Conservation (phyloP, 2,797 vertebrate genomes). For the Ctenosaura bakeri region DNA sequence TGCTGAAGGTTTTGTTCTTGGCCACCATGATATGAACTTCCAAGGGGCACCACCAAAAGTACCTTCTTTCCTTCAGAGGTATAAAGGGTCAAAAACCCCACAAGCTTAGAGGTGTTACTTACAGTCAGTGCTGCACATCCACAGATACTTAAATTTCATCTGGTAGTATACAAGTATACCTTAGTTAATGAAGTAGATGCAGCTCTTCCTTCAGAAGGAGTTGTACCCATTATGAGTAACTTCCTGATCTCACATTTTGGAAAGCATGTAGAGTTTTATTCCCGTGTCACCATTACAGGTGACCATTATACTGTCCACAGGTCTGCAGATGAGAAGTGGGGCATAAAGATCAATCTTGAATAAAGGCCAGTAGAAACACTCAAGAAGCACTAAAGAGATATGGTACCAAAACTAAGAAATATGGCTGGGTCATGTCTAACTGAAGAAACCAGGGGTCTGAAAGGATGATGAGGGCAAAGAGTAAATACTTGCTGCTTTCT, state of each 20-base stretch:
- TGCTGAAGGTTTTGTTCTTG: no score
- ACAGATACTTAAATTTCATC: no score
- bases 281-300: neutral
- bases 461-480: slow-evolving; percentile 14
- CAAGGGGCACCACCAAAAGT: no score
- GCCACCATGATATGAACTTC: no score
- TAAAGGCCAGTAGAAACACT: neutral
- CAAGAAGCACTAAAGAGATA: neutral
- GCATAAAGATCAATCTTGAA: slow-evolving; percentile 14
- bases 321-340: neutral
- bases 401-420: slow-evolving; percentile 3
- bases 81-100: no score
- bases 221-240: no score
- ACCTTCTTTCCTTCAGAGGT: no score
- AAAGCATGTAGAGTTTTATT: neutral
- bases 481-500: slow-evolving; percentile 47
- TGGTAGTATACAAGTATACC: no score
- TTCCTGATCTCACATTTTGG: neutral
- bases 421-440: slow-evolving; percentile 3
- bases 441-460: slow-evolving; percentile 35
- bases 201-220: no score
- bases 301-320: fast-evolving
- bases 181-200: no score
- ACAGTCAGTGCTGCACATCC: no score
- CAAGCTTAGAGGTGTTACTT: no score